Percentiles rank a stretch among this genome's conserved stretches.
Evolutionary conservation across 2,113 vertebrate genomes (phyloP).

Genomic region (Tragulus kanchil): DNA sequence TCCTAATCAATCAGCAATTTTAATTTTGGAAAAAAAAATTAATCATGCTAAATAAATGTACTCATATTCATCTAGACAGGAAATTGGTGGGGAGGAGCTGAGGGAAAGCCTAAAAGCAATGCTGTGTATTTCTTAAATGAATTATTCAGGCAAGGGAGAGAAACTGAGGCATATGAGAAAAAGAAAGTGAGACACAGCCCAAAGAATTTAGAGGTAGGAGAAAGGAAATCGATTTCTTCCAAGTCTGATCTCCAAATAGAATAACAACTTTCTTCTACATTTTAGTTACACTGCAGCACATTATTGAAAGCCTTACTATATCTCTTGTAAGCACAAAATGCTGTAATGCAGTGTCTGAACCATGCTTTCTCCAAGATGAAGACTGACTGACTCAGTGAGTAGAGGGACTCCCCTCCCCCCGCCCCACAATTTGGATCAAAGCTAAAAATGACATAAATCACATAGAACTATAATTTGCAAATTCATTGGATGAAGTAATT

Average conservation of each 20-base stretch:
- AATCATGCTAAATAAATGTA: not conserved
- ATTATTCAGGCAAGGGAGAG: not conserved
- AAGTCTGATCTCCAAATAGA: not conserved
- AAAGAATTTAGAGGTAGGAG: not conserved
- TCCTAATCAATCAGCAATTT: not conserved
- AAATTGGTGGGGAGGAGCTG: not conserved
- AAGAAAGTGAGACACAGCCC: not conserved
- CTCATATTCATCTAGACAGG: not conserved
- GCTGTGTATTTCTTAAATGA: not conserved
- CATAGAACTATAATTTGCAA: slow-evolving; percentile 86
- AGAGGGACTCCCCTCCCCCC: not conserved
- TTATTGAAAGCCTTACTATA: slow-evolving; percentile 42
- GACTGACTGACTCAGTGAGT: slow-evolving; percentile 47
- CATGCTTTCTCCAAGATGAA: slow-evolving; percentile 60
- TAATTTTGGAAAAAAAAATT: not conserved
- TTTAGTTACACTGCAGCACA: not conserved
- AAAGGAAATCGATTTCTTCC: not conserved
- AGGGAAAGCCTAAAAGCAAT: not conserved
- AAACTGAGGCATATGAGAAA: not conserved
- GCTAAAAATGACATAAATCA: slow-evolving; percentile 83
- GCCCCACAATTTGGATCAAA: slow-evolving; percentile 54
- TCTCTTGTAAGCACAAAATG: slow-evolving; percentile 70
- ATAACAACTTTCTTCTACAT: not conserved
- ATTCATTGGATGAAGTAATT: slow-evolving; percentile 87
- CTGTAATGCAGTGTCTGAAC: slow-evolving; percentile 58